phyloP scores from a whole-genome alignment of 2,113 vertebrate genomes.

The Perca fluviatilis region DNA sequence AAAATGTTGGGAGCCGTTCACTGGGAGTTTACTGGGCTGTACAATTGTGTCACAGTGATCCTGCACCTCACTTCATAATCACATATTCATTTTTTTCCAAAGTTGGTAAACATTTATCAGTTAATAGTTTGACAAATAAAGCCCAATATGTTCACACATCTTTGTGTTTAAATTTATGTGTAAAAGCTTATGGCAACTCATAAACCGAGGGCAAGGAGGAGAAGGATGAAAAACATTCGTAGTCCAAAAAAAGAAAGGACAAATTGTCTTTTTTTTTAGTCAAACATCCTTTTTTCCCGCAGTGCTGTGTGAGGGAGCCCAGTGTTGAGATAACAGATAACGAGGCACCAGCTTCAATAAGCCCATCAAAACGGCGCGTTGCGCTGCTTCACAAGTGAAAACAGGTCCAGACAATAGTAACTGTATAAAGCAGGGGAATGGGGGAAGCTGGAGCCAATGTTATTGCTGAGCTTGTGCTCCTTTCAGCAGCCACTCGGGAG shows the following conservation, averaged over 20 bases:
- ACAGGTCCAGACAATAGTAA: constrained; percentile 60
- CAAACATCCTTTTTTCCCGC: constrained; percentile 22
- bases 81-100: not conserved
- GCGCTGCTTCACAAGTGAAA: constrained; percentile 59
- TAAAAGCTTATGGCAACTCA: not conserved
- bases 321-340: constrained; percentile 66
- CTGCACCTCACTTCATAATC: not conserved
- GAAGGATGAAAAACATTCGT: constrained; percentile 8
- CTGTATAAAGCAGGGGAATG: constrained; percentile 34
- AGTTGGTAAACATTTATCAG: not conserved
- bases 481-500: constrained; percentile 32
- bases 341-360: constrained; percentile 61
- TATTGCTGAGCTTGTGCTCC: constrained; percentile 46
- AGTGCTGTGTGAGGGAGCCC: constrained; percentile 42
- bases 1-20: not conserved
- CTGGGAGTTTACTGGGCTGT: not conserved
- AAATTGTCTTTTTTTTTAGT: constrained; percentile 31
- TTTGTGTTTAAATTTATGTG: not conserved
- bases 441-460: constrained; percentile 31
- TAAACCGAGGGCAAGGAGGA: not conserved
- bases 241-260: constrained; percentile 19
- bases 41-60: not conserved
- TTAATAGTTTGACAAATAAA: constrained; percentile 1
- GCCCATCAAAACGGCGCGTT: constrained; percentile 57
- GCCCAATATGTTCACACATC: not conserved